Percentiles rank a stretch among this genome's conserved stretches.
These are phyloP conservation scores for Leptinotarsa rubiginosa DNA, from an alignment of 2,888 invertebrate species.

Conservation along the genomic window DNA sequence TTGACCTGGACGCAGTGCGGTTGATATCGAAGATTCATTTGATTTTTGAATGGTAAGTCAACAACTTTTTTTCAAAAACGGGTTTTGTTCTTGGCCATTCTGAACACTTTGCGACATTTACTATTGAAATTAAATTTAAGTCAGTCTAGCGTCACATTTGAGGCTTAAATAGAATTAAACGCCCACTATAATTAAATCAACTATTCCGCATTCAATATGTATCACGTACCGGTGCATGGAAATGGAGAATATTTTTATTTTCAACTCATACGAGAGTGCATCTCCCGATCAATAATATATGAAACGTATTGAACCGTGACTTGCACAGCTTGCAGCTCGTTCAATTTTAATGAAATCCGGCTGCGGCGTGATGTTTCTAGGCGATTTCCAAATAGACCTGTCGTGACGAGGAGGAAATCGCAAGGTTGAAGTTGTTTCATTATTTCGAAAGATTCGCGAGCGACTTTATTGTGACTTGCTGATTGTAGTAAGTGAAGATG, in stretches of 20 bases:
- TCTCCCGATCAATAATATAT: slow-evolving; percentile 29
- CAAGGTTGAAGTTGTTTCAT: not conserved
- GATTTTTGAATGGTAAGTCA: too few species aligned
- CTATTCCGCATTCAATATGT: not conserved
- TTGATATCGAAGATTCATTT: too few species aligned
- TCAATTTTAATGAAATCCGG: slow-evolving; percentile 23
- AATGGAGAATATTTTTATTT: slow-evolving; percentile 14
- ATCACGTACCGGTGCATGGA: slow-evolving; percentile 8
- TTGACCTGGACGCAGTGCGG: too few species aligned
- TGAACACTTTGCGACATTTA: too few species aligned
- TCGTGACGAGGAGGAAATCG: not conserved
- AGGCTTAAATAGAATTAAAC: too few species aligned
- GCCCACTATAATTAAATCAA: not conserved
- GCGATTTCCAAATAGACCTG: slow-evolving; percentile 17
- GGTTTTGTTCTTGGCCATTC: too few species aligned
- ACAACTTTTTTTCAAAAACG: too few species aligned
- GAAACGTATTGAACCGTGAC: slow-evolving; percentile 34
- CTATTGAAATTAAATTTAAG: too few species aligned
- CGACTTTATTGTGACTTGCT: too few species aligned
- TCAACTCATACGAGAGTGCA: slow-evolving; percentile 3
- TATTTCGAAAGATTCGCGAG: too few species aligned
- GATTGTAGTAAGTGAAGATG: too few species aligned
- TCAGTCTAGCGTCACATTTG: not conserved
- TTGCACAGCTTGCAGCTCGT: slow-evolving; percentile 29
- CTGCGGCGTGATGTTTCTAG: slow-evolving; percentile 26